phyloP scores from a whole-genome alignment of 2,113 vertebrate genomes.

The Rhombomys opimus region DNA sequence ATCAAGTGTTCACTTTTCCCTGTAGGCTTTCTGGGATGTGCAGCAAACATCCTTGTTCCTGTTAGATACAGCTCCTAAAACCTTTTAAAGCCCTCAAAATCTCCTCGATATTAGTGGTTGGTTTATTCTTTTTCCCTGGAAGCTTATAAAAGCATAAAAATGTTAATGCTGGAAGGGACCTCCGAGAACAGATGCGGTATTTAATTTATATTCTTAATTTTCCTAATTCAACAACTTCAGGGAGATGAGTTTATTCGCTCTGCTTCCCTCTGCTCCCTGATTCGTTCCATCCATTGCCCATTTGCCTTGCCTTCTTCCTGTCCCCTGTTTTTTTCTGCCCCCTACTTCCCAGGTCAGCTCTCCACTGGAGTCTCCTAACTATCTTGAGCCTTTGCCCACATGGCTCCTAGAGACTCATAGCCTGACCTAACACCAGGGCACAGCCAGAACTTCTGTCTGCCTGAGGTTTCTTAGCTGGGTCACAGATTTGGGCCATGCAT shows the following conservation, averaged over 20 bases:
- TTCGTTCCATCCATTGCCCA: not conserved
- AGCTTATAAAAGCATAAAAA: constrained; percentile 72
- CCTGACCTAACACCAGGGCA: not conserved
- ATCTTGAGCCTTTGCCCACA: not conserved
- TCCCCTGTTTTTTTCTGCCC: not conserved
- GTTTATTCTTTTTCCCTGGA: constrained; percentile 63
- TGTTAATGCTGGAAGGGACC: constrained; percentile 68
- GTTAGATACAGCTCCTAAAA: constrained; percentile 43
- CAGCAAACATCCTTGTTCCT: constrained; percentile 19
- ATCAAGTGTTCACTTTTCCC: not conserved
- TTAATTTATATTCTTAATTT: constrained; percentile 79
- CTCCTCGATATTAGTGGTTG: constrained; percentile 65
- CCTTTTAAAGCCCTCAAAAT: constrained; percentile 61
- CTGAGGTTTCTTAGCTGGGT: not conserved
- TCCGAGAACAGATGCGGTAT: constrained; percentile 64
- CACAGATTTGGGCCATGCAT: not conserved
- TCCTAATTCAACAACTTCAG: constrained; percentile 42
- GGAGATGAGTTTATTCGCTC: constrained; percentile 52
- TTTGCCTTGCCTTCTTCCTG: not conserved
- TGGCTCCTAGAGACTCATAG: accelerated
- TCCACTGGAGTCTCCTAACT: not conserved
- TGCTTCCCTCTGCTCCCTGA: not conserved
- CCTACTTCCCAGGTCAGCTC: not conserved
- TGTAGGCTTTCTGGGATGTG: not conserved
- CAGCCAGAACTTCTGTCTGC: not conserved